These are phyloP conservation scores for Tupaia tana DNA, from an alignment of 2,113 vertebrate genomes.

Conservation along the genomic window DNA sequence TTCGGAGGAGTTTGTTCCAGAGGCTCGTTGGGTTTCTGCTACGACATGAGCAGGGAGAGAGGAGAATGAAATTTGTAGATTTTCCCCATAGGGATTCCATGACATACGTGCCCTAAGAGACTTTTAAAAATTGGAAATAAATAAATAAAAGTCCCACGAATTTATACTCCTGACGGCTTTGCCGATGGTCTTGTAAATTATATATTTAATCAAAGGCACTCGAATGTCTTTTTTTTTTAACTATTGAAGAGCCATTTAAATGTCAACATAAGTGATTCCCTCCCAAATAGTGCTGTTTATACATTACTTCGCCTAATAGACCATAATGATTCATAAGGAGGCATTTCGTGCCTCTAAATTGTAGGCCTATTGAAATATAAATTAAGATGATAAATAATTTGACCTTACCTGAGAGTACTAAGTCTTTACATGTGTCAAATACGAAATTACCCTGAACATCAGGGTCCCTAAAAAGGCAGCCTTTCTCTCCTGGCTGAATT, in stretches of 20 bases:
- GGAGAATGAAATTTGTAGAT: slow-evolving; percentile 45
- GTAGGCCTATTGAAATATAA: slow-evolving; percentile 81
- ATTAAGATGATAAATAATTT: slow-evolving; percentile 84
- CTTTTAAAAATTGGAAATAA: slow-evolving; percentile 50
- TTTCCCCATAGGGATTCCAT: slow-evolving; percentile 58
- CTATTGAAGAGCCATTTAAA: slow-evolving; percentile 82
- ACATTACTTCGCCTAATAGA: slow-evolving; percentile 80
- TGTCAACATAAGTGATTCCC: slow-evolving; percentile 81
- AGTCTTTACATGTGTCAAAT: slow-evolving; percentile 80
- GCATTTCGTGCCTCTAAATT: slow-evolving; percentile 78
- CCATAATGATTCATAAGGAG: slow-evolving; percentile 80
- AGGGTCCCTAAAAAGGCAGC: slow-evolving; percentile 67
- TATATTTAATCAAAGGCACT: slow-evolving; percentile 80
- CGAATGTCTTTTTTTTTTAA: slow-evolving; percentile 71
- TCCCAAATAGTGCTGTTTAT: slow-evolving; percentile 79
- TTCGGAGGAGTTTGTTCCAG: background rate
- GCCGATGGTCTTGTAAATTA: slow-evolving; percentile 79
- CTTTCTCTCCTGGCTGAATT: slow-evolving; percentile 55
- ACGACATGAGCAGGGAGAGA: slow-evolving; percentile 9
- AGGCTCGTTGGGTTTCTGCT: slow-evolving; percentile 20
- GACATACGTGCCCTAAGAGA: slow-evolving; percentile 18
- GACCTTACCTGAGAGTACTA: slow-evolving; percentile 80
- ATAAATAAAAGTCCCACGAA: slow-evolving; percentile 69
- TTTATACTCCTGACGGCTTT: slow-evolving; percentile 74
- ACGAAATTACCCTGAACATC: slow-evolving; percentile 76